Conservation (phyloP, 1,140 invertebrate species). For the Ruditapes philippinarum region DNA sequence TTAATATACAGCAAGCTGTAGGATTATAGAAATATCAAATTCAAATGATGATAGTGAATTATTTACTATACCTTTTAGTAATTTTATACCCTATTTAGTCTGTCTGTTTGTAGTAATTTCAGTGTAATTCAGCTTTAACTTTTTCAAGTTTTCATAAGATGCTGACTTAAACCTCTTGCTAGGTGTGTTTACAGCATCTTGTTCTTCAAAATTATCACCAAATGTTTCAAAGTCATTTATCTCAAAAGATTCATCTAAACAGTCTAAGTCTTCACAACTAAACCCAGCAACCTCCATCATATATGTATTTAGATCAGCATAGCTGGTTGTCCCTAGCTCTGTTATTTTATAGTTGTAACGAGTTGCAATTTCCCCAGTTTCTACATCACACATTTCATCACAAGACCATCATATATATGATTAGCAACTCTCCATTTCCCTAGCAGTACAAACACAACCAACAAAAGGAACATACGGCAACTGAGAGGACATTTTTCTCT, state of each 20-base stretch:
- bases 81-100: constrained; percentile 1
- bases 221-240: neutral
- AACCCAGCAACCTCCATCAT: neutral
- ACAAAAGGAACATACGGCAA: neutral
- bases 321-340: neutral
- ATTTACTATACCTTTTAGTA: neutral
- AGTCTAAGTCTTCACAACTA: neutral
- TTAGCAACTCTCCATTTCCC: neutral
- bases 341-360: neutral
- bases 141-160: neutral
- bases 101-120: neutral
- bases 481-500: neutral
- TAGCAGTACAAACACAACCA: neutral
- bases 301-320: neutral
- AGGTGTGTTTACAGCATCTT: neutral
- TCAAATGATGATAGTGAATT: no score
- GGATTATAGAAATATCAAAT: no score
- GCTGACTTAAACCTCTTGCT: neutral
- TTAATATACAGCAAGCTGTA: no score
- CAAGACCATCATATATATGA: neutral
- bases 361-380: neutral
- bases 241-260: neutral
- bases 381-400: neutral
- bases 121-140: neutral
- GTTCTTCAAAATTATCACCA: neutral